A percentile compares a stretch with the other conserved stretches of the same genome.
Conservation (phyloP, 2,888 invertebrate species). For the Drosophila ezoana region DNA sequence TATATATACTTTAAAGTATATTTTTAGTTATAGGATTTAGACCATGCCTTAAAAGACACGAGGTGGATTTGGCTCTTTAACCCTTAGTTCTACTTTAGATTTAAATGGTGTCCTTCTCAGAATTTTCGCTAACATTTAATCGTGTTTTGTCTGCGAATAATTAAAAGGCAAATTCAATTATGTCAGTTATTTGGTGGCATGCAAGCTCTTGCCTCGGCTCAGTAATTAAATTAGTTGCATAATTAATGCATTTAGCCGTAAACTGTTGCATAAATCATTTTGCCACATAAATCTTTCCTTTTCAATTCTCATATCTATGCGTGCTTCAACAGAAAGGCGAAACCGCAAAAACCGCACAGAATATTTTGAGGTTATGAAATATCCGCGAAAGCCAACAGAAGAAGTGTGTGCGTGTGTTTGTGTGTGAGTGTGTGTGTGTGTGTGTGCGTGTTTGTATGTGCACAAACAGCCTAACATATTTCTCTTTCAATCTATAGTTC, state of each 20-base stretch:
- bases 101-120: too few relatives aligned
- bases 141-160: not conserved
- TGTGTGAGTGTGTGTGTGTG: not conserved
- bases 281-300: slow-evolving; percentile 17
- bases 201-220: not conserved
- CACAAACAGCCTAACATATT: slow-evolving; percentile 27
- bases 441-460: not conserved
- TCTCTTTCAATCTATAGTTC: slow-evolving; percentile 21
- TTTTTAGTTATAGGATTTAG: too few relatives aligned
- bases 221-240: slow-evolving; percentile 24
- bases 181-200: not conserved
- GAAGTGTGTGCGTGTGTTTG: not conserved
- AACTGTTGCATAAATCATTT: slow-evolving; percentile 30
- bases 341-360: slow-evolving; percentile 17
- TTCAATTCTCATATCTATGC: slow-evolving; percentile 16
- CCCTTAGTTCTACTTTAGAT: too few relatives aligned
- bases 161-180: slow-evolving; percentile 8
- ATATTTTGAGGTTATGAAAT: slow-evolving; percentile 26
- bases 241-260: slow-evolving; percentile 17
- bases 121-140: not conserved
- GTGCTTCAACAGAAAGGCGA: slow-evolving; percentile 16
- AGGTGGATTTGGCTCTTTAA: not conserved
- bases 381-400: not conserved
- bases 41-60: too few relatives aligned
- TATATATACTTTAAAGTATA: too few relatives aligned